A percentile compares a stretch with the other conserved stretches of the same genome.
Evolutionary conservation across 2,113 vertebrate species (phyloP).

Genomic region (Cyphomyrus plagiostoma): DNA sequence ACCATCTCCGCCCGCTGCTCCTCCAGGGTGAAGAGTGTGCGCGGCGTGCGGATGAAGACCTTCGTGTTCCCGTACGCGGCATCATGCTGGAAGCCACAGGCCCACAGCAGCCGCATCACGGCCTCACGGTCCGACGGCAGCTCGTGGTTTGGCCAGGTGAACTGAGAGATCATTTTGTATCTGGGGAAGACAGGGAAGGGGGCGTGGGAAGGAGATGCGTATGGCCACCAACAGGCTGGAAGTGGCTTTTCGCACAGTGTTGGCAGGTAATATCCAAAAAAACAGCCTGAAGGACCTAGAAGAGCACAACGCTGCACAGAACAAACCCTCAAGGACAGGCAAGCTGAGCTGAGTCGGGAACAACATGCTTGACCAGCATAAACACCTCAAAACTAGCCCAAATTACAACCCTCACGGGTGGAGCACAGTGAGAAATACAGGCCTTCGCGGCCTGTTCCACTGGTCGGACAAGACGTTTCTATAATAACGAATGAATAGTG

Average conservation of each 20-base stretch:
- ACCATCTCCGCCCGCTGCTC: slow-evolving; percentile 86
- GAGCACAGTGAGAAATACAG: not conserved
- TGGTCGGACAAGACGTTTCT: not conserved
- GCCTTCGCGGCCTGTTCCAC: not conserved
- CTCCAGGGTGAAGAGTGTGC: slow-evolving; percentile 88
- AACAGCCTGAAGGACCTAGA: not conserved
- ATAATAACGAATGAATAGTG: not conserved
- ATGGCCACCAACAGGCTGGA: not conserved
- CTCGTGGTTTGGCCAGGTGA: slow-evolving; percentile 95
- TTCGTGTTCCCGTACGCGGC: slow-evolving; percentile 92
- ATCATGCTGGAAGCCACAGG: slow-evolving; percentile 82
- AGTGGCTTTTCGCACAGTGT: not conserved
- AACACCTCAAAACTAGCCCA: not conserved
- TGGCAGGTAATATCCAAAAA: not conserved
- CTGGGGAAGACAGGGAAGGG: slow-evolving; percentile 46
- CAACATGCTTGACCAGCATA: not conserved
- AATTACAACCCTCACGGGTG: not conserved
- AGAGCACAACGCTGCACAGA: not conserved
- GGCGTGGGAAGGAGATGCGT: not conserved
- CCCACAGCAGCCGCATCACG: slow-evolving; percentile 77
- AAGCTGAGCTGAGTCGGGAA: not conserved
- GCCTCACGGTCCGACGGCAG: slow-evolving; percentile 81
- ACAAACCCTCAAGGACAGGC: not conserved
- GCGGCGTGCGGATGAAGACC: slow-evolving; percentile 89
- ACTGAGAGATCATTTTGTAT: slow-evolving; percentile 96